Base-by-base conservation (phyloP, 2,113 vertebrate species). In the Ctenodactylus gundi region DNA sequence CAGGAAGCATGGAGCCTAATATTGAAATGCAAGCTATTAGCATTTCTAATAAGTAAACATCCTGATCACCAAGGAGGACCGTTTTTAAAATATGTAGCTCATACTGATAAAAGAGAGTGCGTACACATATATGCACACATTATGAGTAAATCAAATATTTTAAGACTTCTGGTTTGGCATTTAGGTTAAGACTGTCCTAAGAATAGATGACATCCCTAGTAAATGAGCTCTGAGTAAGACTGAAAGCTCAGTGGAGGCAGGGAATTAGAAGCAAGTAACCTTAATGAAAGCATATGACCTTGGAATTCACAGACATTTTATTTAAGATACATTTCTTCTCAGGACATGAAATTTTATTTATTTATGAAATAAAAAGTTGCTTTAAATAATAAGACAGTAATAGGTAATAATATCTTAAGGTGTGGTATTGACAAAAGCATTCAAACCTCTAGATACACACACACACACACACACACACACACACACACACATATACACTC, bases 251-350 rank as follows among this genome's bases (percentile, higher is more conserved):
- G 67, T 65, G 36, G 13, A 82, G 41, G 12, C 3, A 77, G 6
- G 23, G 93, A 91, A 86, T 68, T 81, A 64, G 6, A 76, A 39
- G 39, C 7, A 65, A 82, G 20, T 82, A 21, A 65, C 21, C 18
- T 87, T 57, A 68, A 44, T 64, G 27, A 70, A 9, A 91, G 82
- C 6, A 84, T 51, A 57, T 41, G 17, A 75, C 14, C 27, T 49
- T 39, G 20, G 51, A 95, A 87, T 80, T 94, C 55, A 85, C 20
- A 77, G 20, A 27, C 91, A 89, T 83, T 34, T 83, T 90, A 13
- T 62, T 57, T 77, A 78, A 5, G 12, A 44, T 55, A 92, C 6
- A 62, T 82, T 91, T 91, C 12, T 60, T 91, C 27, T 55, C 6
- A 7, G 18, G 8, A 72, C 57, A 72, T 68, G 17, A 64, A 76